Evolutionary conservation across 2,797 vertebrate genomes (phyloP).

Genomic region (Austrolebias charrua): DNA sequence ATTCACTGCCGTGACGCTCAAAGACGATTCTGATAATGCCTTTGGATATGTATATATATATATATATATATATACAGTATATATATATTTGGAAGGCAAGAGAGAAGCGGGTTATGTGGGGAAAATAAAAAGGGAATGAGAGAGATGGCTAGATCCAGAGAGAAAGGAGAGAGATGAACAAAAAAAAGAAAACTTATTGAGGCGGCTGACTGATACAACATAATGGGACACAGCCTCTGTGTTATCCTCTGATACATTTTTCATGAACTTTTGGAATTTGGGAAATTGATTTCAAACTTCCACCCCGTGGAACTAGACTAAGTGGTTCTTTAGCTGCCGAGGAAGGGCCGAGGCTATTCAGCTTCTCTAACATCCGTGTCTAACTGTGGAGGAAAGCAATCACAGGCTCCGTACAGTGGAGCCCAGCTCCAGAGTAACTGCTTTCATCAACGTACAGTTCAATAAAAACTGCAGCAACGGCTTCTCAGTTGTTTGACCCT

Average conservation of each 20-base stretch:
- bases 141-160: constrained; percentile 17
- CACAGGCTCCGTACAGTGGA: constrained; percentile 17
- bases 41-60: constrained; percentile 48
- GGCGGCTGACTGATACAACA: constrained; percentile 34
- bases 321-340: constrained; percentile 23
- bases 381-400: constrained; percentile 48
- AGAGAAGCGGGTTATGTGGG: constrained; percentile 21
- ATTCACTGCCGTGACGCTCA: constrained; percentile 38
- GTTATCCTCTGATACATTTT: constrained; percentile 58
- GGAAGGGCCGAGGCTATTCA: constrained; percentile 36
- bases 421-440: constrained; percentile 40
- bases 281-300: constrained; percentile 57
- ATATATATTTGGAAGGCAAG: constrained; percentile 5
- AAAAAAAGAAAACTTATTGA: constrained; percentile 13
- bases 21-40: constrained; percentile 62
- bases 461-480: constrained; percentile 42
- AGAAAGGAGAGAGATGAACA: constrained; percentile 27
- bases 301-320: constrained; percentile 20
- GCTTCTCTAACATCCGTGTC: constrained; percentile 47
- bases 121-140: constrained; percentile 31
- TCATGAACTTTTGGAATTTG: constrained; percentile 52
- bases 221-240: constrained; percentile 21
- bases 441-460: constrained; percentile 51
- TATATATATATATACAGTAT: too few relatives aligned
- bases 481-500: constrained; percentile 25